Percentiles rank a stretch among this genome's conserved stretches.
These are phyloP conservation scores for Gymnarchus niloticus DNA, from an alignment of 2,113 vertebrate genomes.

Conservation along the genomic window DNA sequence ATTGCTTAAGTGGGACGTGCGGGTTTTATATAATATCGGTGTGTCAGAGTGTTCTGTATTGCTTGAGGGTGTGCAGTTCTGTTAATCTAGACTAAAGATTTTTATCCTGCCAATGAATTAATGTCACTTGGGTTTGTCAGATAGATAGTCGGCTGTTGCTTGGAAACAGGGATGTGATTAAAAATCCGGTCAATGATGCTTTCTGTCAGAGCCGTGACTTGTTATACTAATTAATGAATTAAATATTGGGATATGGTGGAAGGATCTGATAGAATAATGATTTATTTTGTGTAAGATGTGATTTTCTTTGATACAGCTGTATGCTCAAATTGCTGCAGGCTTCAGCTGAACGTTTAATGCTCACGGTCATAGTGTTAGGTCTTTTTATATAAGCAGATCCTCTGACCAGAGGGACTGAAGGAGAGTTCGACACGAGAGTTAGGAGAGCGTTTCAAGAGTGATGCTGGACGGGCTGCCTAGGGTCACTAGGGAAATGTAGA, in stretches of 20 bases:
- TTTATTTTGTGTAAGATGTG: neutral
- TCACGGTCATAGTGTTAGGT: neutral
- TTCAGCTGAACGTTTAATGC: neutral
- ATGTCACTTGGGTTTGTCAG: constrained; percentile 5
- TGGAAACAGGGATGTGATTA: neutral
- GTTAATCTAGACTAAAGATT: neutral
- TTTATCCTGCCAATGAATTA: neutral
- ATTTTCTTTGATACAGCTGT: neutral
- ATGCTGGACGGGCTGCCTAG: neutral
- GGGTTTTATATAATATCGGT: neutral
- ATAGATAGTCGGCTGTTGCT: neutral
- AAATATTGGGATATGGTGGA: neutral
- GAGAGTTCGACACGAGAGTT: no score
- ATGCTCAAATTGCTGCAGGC: neutral
- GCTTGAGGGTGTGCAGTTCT: neutral
- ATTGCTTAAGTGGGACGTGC: no score
- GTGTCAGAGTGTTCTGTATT: neutral
- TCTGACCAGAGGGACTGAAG: no score
- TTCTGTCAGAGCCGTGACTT: constrained; percentile 1
- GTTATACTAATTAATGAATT: neutral
- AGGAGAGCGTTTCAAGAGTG: no score
- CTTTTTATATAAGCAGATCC: no score
- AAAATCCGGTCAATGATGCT: neutral
- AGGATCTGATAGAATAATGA: neutral
- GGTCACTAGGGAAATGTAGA: neutral